Base-by-base conservation (phyloP, 2,797 vertebrate species). In the Helicolenus hilgendorfi region DNA sequence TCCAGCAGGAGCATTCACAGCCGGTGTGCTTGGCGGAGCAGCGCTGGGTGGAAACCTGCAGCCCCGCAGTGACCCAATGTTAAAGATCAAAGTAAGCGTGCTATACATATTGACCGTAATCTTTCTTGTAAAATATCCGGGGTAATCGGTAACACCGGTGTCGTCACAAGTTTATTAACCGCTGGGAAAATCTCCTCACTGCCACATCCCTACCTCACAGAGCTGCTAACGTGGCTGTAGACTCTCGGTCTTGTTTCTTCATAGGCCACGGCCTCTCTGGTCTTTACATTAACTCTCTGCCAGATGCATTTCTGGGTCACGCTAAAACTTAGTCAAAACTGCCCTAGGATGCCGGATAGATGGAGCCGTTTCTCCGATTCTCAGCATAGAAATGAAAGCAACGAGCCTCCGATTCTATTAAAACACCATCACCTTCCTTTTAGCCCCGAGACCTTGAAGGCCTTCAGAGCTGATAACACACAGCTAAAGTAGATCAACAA, bases 401-500 rank as follows among this genome's bases (percentile, higher is more conserved):
- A 62, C 31, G 7, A 71, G 59, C 56, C 22, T 77, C 31, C 11
- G 24, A 35, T 85, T 81, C 63, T 69, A 56, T 92, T 83, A 78
- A 81, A 81, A 77, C 35, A 35, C 45, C 73, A 22, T 87, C 69
- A 84, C 64, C 63, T 82, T 64, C 59, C 56, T 79, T 82, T 83
- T 38, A 76, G 69, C 49, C 77, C 56, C 3, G 49, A 78, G 67
- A 92, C 80, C 81, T 90, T 26, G 53, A 76, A 86, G 58, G 58
- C 62, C 63, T 45, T 77, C 26, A 41, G 49, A 65, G 70, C 72
- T 41, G 89, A 93, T 81, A 88, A 72, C 72, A 84, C 67, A 38
- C 49, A 83, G 74, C 80, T 77, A 74, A 79, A 86, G 91, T 70
- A 88, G 78, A 89, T 89, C 68, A 82, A 75, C 83, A 86, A 83